phyloP scores from a whole-genome alignment of 2,888 invertebrate genomes.

The Chloromyia formosa region DNA sequence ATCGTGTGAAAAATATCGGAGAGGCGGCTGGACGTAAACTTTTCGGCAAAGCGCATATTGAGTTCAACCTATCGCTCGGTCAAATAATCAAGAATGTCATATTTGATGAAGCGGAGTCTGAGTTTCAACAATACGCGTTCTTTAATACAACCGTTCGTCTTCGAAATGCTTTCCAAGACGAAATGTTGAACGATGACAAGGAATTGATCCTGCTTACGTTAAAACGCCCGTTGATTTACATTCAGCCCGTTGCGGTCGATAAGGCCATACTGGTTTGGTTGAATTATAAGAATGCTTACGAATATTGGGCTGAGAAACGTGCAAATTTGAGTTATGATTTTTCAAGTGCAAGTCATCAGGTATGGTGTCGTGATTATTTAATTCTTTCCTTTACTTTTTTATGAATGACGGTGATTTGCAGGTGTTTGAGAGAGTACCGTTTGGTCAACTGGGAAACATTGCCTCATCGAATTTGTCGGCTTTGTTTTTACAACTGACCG shows the following conservation, averaged over 20 bases:
- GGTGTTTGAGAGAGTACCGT: slow-evolving; percentile 77
- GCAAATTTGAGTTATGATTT: slow-evolving; percentile 91
- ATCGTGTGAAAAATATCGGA: slow-evolving; percentile 88
- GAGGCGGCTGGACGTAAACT: slow-evolving; percentile 73
- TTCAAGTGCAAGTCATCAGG: slow-evolving; percentile 66
- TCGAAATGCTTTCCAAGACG: slow-evolving; percentile 87
- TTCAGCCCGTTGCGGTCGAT: slow-evolving; percentile 97
- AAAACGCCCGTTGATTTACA: slow-evolving; percentile 92
- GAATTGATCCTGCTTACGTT: slow-evolving; percentile 90
- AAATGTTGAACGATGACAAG: slow-evolving; percentile 87
- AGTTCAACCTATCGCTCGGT: slow-evolving; percentile 93
- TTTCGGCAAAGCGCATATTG: slow-evolving; percentile 86
- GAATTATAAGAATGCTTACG: slow-evolving; percentile 99
- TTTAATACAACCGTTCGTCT: slow-evolving; percentile 94
- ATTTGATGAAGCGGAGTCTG: slow-evolving; percentile 97
- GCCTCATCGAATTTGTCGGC: slow-evolving; percentile 86
- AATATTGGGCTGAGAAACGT: slow-evolving; percentile 98
- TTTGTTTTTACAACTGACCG: slow-evolving; percentile 90
- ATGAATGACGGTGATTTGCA: slow-evolving; percentile 46
- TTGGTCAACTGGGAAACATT: slow-evolving; percentile 81
- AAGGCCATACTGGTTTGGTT: slow-evolving; percentile 98
- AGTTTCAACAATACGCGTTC: slow-evolving; percentile 97
- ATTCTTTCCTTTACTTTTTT: not conserved
- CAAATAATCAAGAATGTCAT: slow-evolving; percentile 92
- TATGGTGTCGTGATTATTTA: slow-evolving; percentile 10